Evolutionary conservation across 2,888 invertebrate species (phyloP).

Genomic region (Pardosa pseudoannulata): DNA sequence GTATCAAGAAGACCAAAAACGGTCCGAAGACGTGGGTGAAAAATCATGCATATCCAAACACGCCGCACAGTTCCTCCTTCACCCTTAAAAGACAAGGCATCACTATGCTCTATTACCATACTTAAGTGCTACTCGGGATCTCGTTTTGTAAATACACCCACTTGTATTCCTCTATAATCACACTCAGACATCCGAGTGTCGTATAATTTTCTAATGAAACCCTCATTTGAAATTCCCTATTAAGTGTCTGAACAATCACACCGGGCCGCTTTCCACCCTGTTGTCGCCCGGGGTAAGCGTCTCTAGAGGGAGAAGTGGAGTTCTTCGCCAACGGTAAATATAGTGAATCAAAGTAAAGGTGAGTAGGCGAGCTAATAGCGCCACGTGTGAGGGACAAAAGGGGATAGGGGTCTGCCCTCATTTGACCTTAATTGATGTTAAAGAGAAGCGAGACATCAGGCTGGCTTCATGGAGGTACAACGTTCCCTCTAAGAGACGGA

Average conservation of each 20-base stretch:
- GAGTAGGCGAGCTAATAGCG: conserved; percentile 53
- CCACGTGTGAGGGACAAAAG: conserved; percentile 34
- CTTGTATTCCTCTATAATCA: conserved; percentile 3
- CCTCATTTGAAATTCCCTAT: conserved; percentile 42
- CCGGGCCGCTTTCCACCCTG: not conserved
- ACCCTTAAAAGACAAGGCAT: not conserved
- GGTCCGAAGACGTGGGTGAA: not conserved
- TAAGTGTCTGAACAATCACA: not conserved
- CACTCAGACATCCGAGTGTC: not conserved
- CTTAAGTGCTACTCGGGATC: not conserved
- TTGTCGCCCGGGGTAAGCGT: not conserved
- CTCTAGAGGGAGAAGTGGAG: conserved; percentile 19
- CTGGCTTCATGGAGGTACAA: conserved; percentile 9
- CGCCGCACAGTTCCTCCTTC: not conserved
- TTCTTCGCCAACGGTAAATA: conserved; percentile 1
- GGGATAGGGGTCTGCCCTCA: conserved; percentile 33
- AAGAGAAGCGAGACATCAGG: conserved; percentile 13
- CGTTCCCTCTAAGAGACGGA: too few relatives aligned
- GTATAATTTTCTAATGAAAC: conserved; percentile 59
- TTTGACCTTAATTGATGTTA: conserved; percentile 62
- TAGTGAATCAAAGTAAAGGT: not conserved
- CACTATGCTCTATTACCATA: not conserved
- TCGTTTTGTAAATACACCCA: conserved; percentile 18
- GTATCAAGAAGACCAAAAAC: not conserved
- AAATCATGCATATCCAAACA: not conserved